Percentiles rank a stretch among this genome's conserved stretches.
Evolutionary conservation across 2,113 vertebrate genomes (phyloP).

Genomic region (Pelecanoides urinatrix): DNA sequence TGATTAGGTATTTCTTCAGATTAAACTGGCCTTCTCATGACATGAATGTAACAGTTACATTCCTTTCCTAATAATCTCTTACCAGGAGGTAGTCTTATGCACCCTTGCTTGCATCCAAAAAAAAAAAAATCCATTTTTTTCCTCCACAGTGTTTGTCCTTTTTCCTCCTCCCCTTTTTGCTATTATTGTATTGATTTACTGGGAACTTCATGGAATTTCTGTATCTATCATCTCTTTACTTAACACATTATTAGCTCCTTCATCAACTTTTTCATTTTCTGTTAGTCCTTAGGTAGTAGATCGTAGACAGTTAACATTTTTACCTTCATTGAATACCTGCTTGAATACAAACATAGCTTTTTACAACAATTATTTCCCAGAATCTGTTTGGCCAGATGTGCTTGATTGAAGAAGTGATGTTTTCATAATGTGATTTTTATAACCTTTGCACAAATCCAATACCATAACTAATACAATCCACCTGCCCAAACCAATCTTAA

Average conservation of each 20-base stretch:
- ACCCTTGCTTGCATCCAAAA: neutral
- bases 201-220: neutral
- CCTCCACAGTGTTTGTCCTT: neutral
- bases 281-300: neutral
- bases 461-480: neutral
- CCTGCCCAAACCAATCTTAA: neutral
- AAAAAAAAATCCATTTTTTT: neutral
- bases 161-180: neutral
- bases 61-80: neutral
- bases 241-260: neutral
- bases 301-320: neutral
- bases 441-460: neutral
- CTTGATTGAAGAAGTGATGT: neutral
- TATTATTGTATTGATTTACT: neutral
- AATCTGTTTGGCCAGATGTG: neutral
- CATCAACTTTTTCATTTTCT: slow-evolving; percentile 12
- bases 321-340: neutral
- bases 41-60: neutral
- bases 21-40: neutral
- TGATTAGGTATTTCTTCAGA: neutral
- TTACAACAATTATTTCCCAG: neutral
- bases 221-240: neutral
- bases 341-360: neutral
- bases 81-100: neutral
- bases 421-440: neutral